phyloP scores from a whole-genome alignment of 2,113 vertebrate species.

The Aepyceros melampus region DNA sequence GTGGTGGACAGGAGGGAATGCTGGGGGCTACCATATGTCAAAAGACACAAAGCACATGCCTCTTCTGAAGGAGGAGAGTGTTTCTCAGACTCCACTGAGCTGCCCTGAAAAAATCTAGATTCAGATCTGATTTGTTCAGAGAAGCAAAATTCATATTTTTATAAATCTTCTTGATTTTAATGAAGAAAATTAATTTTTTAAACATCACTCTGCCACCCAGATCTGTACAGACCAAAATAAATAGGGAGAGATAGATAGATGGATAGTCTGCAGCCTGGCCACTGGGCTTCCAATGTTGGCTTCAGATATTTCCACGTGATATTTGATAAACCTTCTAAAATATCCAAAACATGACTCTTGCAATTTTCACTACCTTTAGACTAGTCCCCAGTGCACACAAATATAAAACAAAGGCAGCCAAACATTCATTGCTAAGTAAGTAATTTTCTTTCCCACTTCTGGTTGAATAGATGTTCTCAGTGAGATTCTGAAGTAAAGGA shows the following conservation, averaged over 20 bases:
- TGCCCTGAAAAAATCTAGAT: neutral
- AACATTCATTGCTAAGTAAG: neutral
- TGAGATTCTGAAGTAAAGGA: neutral
- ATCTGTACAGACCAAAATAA: neutral
- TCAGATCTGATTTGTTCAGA: neutral
- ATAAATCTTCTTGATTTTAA: neutral
- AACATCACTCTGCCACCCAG: neutral
- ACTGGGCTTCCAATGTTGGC: neutral
- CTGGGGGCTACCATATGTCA: fast-evolving
- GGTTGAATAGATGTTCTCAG: neutral
- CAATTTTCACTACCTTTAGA: neutral
- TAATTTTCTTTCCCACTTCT: neutral
- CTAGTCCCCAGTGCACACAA: neutral
- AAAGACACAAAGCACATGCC: neutral
- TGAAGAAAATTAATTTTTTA: neutral
- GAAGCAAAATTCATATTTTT: neutral
- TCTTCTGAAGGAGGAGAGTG: neutral
- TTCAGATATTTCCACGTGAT: neutral
- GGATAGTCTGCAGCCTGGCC: neutral
- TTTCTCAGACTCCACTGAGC: neutral
- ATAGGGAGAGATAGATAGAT: neutral
- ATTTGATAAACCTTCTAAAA: neutral
- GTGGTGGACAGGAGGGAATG: neutral
- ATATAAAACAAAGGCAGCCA: neutral
- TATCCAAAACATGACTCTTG: neutral